Conservation (phyloP, 35 echinoderm and acorn worm genomes). For the Hemicentrotus pulcherrimus region DNA sequence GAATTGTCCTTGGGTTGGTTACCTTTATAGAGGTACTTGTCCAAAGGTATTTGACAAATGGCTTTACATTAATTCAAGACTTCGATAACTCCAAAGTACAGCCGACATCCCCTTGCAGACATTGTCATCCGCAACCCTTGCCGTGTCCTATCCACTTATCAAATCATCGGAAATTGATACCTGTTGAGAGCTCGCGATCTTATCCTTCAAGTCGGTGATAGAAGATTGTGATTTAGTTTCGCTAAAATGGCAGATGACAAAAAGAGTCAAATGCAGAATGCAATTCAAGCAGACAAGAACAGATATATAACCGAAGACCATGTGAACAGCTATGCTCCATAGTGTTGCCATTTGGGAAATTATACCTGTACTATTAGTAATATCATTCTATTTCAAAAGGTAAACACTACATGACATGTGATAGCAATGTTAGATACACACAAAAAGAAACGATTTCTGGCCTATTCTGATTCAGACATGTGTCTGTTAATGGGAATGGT, state of each 20-base stretch:
- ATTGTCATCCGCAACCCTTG: neutral
- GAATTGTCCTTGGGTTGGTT: too few species aligned
- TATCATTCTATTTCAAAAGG: too few species aligned
- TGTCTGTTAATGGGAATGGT: neutral
- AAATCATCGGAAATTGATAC: neutral
- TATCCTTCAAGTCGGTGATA: neutral
- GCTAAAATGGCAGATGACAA: neutral
- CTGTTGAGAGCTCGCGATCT: neutral
- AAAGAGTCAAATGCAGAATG: neutral
- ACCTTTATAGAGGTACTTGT: neutral
- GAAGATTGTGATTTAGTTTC: neutral
- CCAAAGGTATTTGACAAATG: neutral
- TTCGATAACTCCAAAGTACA: neutral
- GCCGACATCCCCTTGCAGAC: neutral
- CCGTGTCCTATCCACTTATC: neutral
- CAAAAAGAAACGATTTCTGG: neutral
- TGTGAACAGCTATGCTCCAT: too few species aligned
- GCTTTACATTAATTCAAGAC: neutral
- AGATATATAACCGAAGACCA: too few species aligned
- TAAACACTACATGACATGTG: too few species aligned
- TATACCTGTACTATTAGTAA: too few species aligned
- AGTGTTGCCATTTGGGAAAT: too few species aligned
- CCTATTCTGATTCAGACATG: neutral
- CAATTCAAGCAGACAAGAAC: neutral
- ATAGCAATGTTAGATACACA: neutral